Conservation (phyloP, 2,888 invertebrate species). For the Andrena trimmerana region DNA sequence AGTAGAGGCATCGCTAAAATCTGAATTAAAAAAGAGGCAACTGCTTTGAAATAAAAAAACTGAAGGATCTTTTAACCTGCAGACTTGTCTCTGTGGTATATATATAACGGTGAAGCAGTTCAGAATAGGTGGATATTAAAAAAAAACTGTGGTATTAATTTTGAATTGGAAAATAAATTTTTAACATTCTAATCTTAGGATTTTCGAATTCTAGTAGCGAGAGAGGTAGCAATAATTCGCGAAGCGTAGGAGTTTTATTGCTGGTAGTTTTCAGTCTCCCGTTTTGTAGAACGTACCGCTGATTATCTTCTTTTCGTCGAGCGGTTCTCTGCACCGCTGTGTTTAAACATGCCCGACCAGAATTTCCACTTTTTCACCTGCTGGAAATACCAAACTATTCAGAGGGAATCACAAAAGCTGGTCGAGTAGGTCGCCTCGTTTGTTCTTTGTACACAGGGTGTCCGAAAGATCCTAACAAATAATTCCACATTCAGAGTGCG, state of each 20-base stretch:
- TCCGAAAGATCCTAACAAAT: neutral
- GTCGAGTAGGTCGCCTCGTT: conserved; percentile 5
- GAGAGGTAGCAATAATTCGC: neutral
- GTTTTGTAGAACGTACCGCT: neutral
- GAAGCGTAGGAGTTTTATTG: conserved; percentile 1
- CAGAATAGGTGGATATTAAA: no score
- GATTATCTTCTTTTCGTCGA: neutral
- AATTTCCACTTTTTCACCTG: conserved; percentile 60
- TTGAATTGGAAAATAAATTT: no score
- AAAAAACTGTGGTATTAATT: no score
- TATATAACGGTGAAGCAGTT: no score
- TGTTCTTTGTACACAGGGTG: conserved; percentile 6
- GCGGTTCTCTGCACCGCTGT: conserved; percentile 7
- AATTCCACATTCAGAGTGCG: neutral
- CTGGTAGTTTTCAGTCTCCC: neutral
- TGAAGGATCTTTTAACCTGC: no score
- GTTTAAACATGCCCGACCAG: conserved; percentile 28
- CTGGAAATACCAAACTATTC: conserved; percentile 57
- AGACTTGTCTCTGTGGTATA: no score
- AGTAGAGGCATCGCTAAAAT: no score
- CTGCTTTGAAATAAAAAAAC: no score
- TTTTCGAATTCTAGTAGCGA: no score
- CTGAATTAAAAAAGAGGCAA: no score
- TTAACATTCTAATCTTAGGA: no score
- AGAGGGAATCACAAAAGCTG: conserved; percentile 1